Evolutionary conservation across 2,888 invertebrate species (phyloP), one percentile per base, ranked within the genome.

Genomic region (Callyntrura sp.): DNA sequence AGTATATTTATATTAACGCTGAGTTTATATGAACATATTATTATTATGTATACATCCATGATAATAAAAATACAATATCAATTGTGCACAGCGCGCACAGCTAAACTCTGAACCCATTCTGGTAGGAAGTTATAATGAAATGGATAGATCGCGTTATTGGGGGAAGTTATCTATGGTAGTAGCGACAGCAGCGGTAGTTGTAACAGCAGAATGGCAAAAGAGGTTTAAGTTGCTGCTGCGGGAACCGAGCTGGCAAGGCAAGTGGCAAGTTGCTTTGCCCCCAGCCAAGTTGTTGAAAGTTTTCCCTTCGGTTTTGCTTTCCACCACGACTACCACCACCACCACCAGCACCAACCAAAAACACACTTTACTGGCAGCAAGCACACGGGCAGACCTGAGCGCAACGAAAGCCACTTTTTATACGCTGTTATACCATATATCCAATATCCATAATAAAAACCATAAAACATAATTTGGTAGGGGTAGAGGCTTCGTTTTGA

Each of bases 241-340:
- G 82, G 60, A 62, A 57, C 35, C 60, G 43, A 62, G 28, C 78
- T 23, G 25, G 17, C 73, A 70, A 87, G 65, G 87, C 87, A 87
- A 87, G 87, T 87, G 79, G 81, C 70, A 87, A 87, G 87, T 87
- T 81, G 87, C 87, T 87, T 87, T 87, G 81, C 87, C 87, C 87
- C 87, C 87, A 87, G 87, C 87, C 87, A 87, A 87, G 87, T 87
- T 87, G 87, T 70, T 87, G 87, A 87, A 87, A 87, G 81, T 79
- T 87, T 81, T 81, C 68, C 79, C 45, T 85, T 85, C 45, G 60
- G 85, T 55, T 78, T 85, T 79, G 65, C 65, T 70, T 83, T 51
- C 55, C 73, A 55, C 84, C n/a, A n/a, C n/a, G n/a, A n/a, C n/a
- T n/a, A n/a, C n/a, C n/a, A n/a, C n/a, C n/a, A n/a, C n/a, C 45